Evolutionary conservation across 2,797 vertebrate genomes (phyloP).

Genomic region (Chaenodraco wilsoni): DNA sequence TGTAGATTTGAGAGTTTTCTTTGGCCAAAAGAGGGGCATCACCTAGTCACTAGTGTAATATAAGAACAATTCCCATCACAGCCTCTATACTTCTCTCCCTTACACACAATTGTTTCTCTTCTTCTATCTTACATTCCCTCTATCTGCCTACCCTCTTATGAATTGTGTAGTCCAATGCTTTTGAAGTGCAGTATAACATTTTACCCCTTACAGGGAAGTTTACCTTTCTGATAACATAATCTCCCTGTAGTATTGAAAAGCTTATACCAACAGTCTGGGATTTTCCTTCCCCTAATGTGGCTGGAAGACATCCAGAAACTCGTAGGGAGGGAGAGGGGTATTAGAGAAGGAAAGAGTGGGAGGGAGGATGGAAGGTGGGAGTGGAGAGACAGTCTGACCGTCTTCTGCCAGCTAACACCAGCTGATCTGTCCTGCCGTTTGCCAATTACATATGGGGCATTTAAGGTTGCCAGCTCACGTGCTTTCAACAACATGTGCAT

Average conservation of each 20-base stretch:
- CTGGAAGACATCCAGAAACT: conserved; percentile 89
- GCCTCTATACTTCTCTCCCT: conserved; percentile 5
- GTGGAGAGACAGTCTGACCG: conserved; percentile 75
- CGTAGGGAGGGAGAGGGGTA: conserved; percentile 55
- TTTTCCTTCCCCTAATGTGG: conserved; percentile 89
- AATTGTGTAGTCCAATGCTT: conserved; percentile 79
- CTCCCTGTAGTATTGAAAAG: conserved; percentile 92
- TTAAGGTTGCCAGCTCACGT: conserved; percentile 67
- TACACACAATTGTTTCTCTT: conserved; percentile 6
- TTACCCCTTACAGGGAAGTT: conserved; percentile 87
- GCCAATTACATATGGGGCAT: conserved; percentile 72
- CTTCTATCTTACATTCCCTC: conserved; percentile 43
- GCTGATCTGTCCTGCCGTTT: conserved; percentile 74
- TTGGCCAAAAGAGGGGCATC: conserved; percentile 81
- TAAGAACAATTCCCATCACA: conserved; percentile 59
- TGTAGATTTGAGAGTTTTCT: conserved; percentile 88
- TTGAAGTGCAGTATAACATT: conserved; percentile 87
- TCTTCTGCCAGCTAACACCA: conserved; percentile 74
- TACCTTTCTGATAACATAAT: conserved; percentile 95
- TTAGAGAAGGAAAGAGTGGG: conserved; percentile 61
- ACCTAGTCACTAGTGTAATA: conserved; percentile 69
- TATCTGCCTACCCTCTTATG: conserved; percentile 48
- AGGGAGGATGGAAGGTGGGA: conserved; percentile 62
- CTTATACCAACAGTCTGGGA: conserved; percentile 91
- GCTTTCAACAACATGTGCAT: conserved; percentile 40